Evolutionary conservation across 2,113 vertebrate species (phyloP).

Genomic region (Nycticryphes semicollaris): DNA sequence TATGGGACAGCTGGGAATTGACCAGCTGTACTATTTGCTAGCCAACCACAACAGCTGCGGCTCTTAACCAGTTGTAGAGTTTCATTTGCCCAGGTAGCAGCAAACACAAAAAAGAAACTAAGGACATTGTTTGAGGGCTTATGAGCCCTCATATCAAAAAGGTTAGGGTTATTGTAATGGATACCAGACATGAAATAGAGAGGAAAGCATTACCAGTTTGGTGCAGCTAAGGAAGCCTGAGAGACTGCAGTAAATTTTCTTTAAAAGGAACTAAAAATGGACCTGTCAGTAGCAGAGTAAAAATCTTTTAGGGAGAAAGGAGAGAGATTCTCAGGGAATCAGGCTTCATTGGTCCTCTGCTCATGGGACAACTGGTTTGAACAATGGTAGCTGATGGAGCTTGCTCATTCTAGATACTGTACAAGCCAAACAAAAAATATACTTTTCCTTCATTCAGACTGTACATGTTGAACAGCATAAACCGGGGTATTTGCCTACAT

Average conservation of each 20-base stretch:
- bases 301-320: not conserved
- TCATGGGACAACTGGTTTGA: not conserved
- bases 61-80: not conserved
- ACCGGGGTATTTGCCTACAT: not conserved
- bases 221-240: not conserved
- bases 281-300: not conserved
- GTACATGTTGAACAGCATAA: not conserved
- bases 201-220: not conserved
- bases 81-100: not conserved
- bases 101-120: not conserved
- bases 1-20: not conserved
- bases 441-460: not conserved
- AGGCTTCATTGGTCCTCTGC: not conserved
- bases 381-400: not conserved
- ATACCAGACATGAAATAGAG: not conserved
- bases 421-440: not conserved
- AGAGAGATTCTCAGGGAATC: not conserved
- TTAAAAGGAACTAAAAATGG: not conserved
- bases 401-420: not conserved
- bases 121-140: not conserved
- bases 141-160: not conserved
- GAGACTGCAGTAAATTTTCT: not conserved
- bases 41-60: not conserved
- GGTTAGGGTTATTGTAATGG: not conserved
- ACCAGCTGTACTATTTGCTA: not conserved